Evolutionary conservation across 1,140 invertebrate species (phyloP).

Genomic region (Microplitis demolitor): DNA sequence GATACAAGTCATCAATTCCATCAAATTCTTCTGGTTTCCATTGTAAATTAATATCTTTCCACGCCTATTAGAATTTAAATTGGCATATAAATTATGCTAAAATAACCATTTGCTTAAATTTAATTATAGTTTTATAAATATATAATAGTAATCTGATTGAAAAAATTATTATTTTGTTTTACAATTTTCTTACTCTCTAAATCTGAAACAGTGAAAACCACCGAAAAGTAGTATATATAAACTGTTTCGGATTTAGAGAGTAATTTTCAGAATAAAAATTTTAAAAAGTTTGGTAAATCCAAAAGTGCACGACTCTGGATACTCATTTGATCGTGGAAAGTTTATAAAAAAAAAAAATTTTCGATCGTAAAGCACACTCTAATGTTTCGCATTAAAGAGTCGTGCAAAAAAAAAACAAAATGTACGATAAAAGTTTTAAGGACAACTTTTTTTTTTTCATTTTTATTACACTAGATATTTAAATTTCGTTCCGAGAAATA

Average conservation of each 20-base stretch:
- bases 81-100: constrained; percentile 6
- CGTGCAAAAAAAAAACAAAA: too few relatives aligned
- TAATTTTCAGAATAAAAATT: background rate
- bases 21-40: constrained; percentile 54
- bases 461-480: too few relatives aligned
- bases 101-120: background rate
- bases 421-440: too few relatives aligned
- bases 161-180: background rate
- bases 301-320: background rate
- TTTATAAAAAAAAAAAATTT: too few relatives aligned
- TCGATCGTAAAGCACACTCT: too few relatives aligned
- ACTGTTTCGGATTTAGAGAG: too few relatives aligned
- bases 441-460: too few relatives aligned
- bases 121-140: background rate
- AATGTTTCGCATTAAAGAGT: too few relatives aligned
- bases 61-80: constrained; percentile 41
- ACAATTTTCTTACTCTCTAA: background rate
- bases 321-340: background rate
- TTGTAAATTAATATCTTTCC: constrained; percentile 55
- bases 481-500: too few relatives aligned
- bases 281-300: too few relatives aligned
- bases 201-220: too few relatives aligned
- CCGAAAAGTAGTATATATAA: too few relatives aligned
- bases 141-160: background rate
- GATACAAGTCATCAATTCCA: constrained; percentile 37